These are phyloP conservation scores for Vidua chalybeata DNA, from an alignment of 2,113 vertebrate species.

Conservation along the genomic window DNA sequence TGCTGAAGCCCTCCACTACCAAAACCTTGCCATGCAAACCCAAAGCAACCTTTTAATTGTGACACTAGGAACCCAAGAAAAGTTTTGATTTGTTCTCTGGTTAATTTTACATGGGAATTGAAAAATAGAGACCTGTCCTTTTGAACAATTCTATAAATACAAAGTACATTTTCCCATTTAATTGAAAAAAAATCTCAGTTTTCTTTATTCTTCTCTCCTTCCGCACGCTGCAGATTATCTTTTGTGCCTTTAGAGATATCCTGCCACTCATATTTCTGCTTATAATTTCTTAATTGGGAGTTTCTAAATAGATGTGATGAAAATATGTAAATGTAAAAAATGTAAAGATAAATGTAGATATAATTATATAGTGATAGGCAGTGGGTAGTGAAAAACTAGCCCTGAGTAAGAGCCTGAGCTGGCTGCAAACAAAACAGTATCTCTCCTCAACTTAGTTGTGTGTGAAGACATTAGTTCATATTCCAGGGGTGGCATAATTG, in stretches of 20 bases:
- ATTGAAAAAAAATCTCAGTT: not conserved
- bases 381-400: not conserved
- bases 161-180: not conserved
- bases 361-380: not conserved
- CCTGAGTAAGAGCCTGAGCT: not conserved
- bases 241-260: not conserved
- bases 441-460: not conserved
- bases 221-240: not conserved
- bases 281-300: not conserved
- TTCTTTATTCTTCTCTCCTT: not conserved
- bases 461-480: not conserved
- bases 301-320: not conserved
- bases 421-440: not conserved
- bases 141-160: not conserved
- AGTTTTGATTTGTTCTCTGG: not conserved
- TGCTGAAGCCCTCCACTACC: rapidly evolving
- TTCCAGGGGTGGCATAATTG: not conserved
- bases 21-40: not conserved
- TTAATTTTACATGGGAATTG: not conserved
- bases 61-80: not conserved
- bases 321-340: too few species aligned
- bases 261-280: not conserved
- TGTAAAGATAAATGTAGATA: not conserved
- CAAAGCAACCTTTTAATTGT: not conserved
- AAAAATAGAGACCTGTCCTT: not conserved